Evolutionary conservation across 1,140 invertebrate species (phyloP), one percentile per base, ranked within the genome.

Genomic region (Caenorhabditis remanei): DNA sequence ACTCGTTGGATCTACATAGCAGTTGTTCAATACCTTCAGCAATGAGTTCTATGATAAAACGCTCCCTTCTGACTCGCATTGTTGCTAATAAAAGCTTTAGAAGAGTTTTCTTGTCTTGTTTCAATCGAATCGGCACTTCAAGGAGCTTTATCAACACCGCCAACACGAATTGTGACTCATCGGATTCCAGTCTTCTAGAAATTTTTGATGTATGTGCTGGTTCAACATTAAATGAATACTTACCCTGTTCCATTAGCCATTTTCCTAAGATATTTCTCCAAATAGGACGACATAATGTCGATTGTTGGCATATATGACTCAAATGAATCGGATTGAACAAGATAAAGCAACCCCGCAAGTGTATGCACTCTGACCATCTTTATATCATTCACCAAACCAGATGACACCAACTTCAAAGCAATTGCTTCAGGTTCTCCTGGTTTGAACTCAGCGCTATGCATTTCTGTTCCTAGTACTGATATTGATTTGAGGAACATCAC

Each of bases 1-100:
- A 79, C 46, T 79, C 71, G n/a, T 79, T 79, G 4, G 71, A 79
- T 24, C 71, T 50, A 32, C 71, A 79, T 9, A 79, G 7, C 1
- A 79, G 9, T n/a, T 79, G 71, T 24, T 79, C 71, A 11, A 79
- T 50, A 21, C 71, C 71, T 50, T 79, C 71, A 7, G n/a, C 71
- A 13, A 50, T 50, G 0, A 79, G 40, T n/a, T 79, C 71, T 32
- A 79, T 79, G 9, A 79, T 50, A 14, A 79, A 53, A 9, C 71
- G 71, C 13, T 79, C 71, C 24, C n/a, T 48, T 4, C 71, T 40
- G 14, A 79, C 71, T 9, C 71, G 32, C 71, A 79, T 79, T 1
- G 71, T 7, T 13, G 71, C 71, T 16, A 79, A n/a, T 2, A 79
- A 24, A 4, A 79, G 46, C n/a, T 79, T 79, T 8, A 79, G 13